Evolutionary conservation across 2,888 invertebrate genomes (phyloP).

Genomic region (Drosophila monieri): DNA sequence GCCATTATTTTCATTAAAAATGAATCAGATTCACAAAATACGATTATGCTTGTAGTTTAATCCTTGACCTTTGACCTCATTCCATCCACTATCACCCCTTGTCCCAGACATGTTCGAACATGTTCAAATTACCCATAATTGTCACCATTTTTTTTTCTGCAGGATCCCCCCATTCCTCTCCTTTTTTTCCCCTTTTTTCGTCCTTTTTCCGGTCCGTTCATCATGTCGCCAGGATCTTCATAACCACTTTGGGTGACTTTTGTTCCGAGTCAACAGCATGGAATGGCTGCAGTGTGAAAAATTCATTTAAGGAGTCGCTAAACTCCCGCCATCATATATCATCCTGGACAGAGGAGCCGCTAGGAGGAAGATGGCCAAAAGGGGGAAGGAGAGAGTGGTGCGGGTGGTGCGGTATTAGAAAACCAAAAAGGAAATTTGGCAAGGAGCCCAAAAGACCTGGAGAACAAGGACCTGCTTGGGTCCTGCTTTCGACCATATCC

Average conservation of each 20-base stretch:
- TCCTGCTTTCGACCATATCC: slow-evolving; percentile 33
- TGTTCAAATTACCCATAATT: slow-evolving; percentile 70
- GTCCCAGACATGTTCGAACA: slow-evolving; percentile 5
- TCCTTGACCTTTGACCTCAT: background rate
- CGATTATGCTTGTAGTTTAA: background rate
- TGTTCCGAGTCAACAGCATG: slow-evolving; percentile 73
- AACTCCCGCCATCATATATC: slow-evolving; percentile 72
- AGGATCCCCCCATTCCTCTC: background rate
- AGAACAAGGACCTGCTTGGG: background rate
- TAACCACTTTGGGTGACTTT: slow-evolving; percentile 60
- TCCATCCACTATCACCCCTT: too few species aligned
- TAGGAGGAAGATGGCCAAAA: slow-evolving; percentile 8
- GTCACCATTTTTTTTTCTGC: slow-evolving; percentile 45
- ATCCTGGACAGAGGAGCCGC: slow-evolving; percentile 39
- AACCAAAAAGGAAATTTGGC: slow-evolving; percentile 51
- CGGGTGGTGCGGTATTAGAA: background rate
- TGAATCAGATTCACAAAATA: background rate
- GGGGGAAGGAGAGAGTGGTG: background rate
- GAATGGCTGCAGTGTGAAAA: slow-evolving; percentile 69
- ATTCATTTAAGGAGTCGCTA: slow-evolving; percentile 79
- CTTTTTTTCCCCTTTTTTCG: background rate
- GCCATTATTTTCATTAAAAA: background rate
- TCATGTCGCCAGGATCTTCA: slow-evolving; percentile 34
- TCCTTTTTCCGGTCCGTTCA: slow-evolving; percentile 17
- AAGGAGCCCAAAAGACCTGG: slow-evolving; percentile 45